Evolutionary conservation across 2,797 vertebrate species (phyloP).

Genomic region (Cyclopterus lumpus): DNA sequence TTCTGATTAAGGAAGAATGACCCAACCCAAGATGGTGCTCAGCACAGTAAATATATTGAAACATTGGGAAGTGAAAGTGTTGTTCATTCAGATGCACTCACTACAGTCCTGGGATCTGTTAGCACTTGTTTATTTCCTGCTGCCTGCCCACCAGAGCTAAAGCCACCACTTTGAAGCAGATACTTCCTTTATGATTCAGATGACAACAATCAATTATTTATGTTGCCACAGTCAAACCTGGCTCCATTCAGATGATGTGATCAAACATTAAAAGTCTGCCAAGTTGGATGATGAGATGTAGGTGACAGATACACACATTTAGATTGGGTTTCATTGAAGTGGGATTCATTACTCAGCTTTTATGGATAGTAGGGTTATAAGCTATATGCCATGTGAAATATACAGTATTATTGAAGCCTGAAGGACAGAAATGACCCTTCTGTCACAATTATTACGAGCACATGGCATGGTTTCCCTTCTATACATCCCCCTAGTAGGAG

Average conservation of each 20-base stretch:
- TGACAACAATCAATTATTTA: conserved; percentile 37
- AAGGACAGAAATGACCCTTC: neutral
- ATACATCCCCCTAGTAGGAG: conserved; percentile 17
- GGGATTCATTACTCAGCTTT: conserved; percentile 14
- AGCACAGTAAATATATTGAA: neutral
- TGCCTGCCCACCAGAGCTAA: neutral
- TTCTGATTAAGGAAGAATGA: neutral
- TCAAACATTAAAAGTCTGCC: neutral
- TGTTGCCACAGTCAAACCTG: conserved; percentile 18
- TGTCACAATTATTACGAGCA: neutral
- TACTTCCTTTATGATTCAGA: conserved; percentile 45
- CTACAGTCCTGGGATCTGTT: neutral
- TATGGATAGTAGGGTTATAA: neutral
- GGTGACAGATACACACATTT: conserved; percentile 17
- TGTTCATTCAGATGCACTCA: neutral
- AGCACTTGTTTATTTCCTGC: conserved; percentile 24
- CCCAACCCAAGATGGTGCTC: neutral
- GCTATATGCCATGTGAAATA: neutral
- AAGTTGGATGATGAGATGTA: neutral
- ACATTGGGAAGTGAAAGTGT: neutral
- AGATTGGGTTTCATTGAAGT: conserved; percentile 17
- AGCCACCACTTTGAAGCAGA: neutral
- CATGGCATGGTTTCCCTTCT: conserved; percentile 9
- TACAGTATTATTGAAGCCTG: neutral
- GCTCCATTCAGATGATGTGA: neutral